Evolutionary conservation across 1,140 invertebrate genomes (phyloP).

Genomic region (Notospermus geniculatus): DNA sequence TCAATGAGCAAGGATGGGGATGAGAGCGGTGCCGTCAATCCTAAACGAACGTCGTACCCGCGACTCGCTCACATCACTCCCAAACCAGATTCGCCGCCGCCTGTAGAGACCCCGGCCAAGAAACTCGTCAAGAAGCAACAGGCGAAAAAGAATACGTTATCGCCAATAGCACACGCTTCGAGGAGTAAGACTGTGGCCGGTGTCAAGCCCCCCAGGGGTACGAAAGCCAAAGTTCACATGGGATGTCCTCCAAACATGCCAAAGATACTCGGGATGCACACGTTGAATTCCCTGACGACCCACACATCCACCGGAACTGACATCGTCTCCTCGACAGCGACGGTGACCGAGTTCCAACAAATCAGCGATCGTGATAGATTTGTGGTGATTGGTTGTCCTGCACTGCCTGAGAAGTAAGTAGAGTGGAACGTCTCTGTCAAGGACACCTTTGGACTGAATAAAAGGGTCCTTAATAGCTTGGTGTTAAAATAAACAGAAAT

Average conservation of each 20-base stretch:
- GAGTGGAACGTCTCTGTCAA: too few species aligned
- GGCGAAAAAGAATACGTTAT: too few species aligned
- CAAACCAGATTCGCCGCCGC: background rate
- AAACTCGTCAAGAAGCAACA: too few species aligned
- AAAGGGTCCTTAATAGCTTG: too few species aligned
- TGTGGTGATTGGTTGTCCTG: slow-evolving; percentile 41
- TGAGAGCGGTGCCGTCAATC: too few species aligned
- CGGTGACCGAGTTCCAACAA: slow-evolving; percentile 40
- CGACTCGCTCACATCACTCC: background rate
- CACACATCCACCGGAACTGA: slow-evolving; percentile 46
- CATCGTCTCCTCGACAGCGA: slow-evolving; percentile 33
- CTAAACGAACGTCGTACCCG: background rate
- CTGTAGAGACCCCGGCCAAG: too few species aligned
- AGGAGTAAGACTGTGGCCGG: background rate
- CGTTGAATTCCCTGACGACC: slow-evolving; percentile 38
- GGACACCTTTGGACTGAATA: too few species aligned
- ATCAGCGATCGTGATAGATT: slow-evolving; percentile 37
- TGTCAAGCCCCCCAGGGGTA: background rate
- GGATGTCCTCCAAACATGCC: background rate
- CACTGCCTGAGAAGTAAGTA: slow-evolving; percentile 16
- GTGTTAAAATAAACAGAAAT: too few species aligned
- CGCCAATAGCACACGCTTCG: background rate
- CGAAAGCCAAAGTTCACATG: background rate
- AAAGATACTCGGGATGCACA: slow-evolving; percentile 33
- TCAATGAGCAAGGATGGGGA: too few species aligned